Conservation (phyloP, 2,797 vertebrate species). For the Sebastes matsubarae region DNA sequence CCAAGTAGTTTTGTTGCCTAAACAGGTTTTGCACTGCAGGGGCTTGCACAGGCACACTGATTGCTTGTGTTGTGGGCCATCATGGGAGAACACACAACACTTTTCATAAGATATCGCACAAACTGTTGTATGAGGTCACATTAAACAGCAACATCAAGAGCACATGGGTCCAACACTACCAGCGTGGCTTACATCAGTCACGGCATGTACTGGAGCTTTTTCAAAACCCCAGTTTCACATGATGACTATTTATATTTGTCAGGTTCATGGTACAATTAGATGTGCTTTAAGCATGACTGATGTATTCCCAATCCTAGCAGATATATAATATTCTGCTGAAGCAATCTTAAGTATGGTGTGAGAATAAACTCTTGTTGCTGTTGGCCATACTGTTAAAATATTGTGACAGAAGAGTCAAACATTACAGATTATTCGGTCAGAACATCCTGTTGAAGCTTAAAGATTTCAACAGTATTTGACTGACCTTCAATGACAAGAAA, state of each 20-base stretch:
- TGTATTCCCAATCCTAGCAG: not conserved
- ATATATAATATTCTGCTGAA: not conserved
- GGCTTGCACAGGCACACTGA: not conserved
- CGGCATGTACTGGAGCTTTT: not conserved
- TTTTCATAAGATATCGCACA: not conserved
- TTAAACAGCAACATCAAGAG: constrained; percentile 6
- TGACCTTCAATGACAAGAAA: not conserved
- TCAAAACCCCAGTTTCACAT: not conserved
- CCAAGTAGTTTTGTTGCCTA: too few species aligned
- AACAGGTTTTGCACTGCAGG: too few species aligned
- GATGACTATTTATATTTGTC: constrained; percentile 8
- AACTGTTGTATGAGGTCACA: too few species aligned
- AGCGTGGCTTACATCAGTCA: constrained; percentile 14
- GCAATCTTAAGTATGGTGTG: not conserved
- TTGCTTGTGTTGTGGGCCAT: not conserved
- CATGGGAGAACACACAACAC: not conserved
- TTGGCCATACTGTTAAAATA: not conserved
- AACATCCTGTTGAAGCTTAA: not conserved
- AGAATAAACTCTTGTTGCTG: not conserved
- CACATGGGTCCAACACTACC: not conserved
- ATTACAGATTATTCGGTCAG: not conserved
- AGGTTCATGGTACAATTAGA: not conserved
- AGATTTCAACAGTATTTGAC: not conserved
- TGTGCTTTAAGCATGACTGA: not conserved
- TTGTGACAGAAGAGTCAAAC: constrained; percentile 5